phyloP scores from a whole-genome alignment of 2,113 vertebrate genomes.

The Pelecanoides urinatrix region DNA sequence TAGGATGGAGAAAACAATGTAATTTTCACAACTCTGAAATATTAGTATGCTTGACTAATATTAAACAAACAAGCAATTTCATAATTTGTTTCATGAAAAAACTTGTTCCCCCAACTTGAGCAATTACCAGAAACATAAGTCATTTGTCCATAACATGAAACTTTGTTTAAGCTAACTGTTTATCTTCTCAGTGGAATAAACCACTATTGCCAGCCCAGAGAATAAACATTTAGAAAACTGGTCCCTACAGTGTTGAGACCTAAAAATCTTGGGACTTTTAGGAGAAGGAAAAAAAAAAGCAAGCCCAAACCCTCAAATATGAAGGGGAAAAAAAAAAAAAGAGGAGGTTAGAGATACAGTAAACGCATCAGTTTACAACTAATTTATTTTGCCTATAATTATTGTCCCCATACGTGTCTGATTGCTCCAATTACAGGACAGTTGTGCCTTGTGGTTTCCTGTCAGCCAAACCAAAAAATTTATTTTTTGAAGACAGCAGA shows the following conservation, averaged over 20 bases:
- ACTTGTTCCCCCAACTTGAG: not conserved
- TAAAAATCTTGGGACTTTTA: not conserved
- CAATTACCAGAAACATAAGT: slow-evolving; percentile 4
- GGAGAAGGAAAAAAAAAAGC: not conserved
- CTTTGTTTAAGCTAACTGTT: not conserved
- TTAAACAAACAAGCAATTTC: not conserved
- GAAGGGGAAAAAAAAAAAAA: not conserved
- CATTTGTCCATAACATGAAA: not conserved
- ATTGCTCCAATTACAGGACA: not conserved
- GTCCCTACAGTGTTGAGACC: not conserved
- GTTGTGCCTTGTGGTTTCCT: not conserved
- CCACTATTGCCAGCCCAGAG: not conserved
- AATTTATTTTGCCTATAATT: not conserved
- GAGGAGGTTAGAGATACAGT: not conserved
- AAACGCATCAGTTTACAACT: not conserved
- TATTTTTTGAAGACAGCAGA: not conserved
- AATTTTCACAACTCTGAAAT: not conserved
- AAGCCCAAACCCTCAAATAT: not conserved
- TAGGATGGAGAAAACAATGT: not conserved
- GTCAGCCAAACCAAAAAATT: not conserved
- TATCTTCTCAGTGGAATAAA: not conserved
- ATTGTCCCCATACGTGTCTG: not conserved
- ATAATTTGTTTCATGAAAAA: slow-evolving; percentile 1
- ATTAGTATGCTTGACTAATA: not conserved
- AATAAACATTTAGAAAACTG: not conserved